Conservation (phyloP, 2,113 vertebrate genomes). For the Elachura formosa region DNA sequence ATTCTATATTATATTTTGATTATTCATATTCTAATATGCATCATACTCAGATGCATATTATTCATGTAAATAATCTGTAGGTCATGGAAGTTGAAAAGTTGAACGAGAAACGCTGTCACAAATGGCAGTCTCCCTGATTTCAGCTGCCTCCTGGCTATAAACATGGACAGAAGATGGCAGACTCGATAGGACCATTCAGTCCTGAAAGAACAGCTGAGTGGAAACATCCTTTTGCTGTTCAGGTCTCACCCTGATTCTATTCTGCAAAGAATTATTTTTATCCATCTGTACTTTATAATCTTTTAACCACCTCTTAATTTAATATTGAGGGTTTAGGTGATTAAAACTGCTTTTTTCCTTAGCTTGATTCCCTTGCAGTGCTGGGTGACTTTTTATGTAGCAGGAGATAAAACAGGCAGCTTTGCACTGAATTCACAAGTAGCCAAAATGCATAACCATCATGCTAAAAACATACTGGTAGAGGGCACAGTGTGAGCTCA, state of each 20-base stretch:
- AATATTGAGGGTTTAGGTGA: background rate
- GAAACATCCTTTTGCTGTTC: background rate
- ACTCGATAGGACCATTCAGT: accelerated
- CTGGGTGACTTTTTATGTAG: background rate
- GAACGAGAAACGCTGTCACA: background rate
- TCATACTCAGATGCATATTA: no score
- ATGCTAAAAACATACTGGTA: background rate
- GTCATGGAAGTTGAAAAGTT: background rate
- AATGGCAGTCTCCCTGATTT: background rate
- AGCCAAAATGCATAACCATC: no score
- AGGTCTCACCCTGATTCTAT: accelerated
- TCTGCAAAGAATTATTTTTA: background rate
- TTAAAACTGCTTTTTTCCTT: background rate
- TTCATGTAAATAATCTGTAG: background rate
- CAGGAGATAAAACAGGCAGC: background rate
- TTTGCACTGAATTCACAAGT: background rate
- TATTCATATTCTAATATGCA: background rate
- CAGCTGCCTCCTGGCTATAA: background rate
- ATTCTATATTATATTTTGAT: no score
- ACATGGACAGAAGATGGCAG: background rate
- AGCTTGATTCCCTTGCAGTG: background rate
- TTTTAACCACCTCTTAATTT: background rate
- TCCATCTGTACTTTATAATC: background rate
- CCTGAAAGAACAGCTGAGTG: background rate
- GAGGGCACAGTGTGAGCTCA: background rate